Percentiles rank a stretch among this genome's conserved stretches.
These are phyloP conservation scores for Pitangus sulphuratus DNA, from an alignment of 2,797 vertebrate genomes.

Conservation along the genomic window DNA sequence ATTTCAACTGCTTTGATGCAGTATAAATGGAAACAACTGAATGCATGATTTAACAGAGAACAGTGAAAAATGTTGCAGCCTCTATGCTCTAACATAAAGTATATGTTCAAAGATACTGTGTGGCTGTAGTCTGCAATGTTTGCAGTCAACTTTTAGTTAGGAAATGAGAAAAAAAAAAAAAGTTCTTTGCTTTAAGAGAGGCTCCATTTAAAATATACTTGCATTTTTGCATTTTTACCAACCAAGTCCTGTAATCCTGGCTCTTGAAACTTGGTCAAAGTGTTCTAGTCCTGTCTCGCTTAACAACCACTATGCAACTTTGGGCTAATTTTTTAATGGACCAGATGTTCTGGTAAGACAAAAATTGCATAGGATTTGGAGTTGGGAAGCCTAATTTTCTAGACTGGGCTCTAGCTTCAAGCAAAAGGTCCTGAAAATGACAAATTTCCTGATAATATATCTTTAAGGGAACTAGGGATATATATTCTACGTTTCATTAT, in stretches of 20 bases:
- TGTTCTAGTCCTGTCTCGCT: background rate
- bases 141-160: constrained; percentile 5
- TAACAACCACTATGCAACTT: background rate
- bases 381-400: background rate
- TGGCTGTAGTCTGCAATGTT: constrained; percentile 23
- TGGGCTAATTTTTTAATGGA: background rate
- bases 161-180: constrained; percentile 3
- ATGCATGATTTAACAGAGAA: constrained; percentile 78
- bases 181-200: background rate
- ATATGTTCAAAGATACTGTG: constrained; percentile 23
- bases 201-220: background rate
- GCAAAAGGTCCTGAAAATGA: background rate
- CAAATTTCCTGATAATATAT: too few relatives aligned
- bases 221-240: background rate
- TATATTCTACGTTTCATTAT: background rate
- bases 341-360: background rate
- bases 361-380: background rate
- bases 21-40: constrained; percentile 82
- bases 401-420: background rate
- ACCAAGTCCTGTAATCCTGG: background rate
- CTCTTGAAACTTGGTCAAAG: background rate
- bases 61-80: constrained; percentile 61
- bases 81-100: constrained; percentile 44
- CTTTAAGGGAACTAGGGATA: background rate
- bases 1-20: constrained; percentile 82